Base-by-base conservation (phyloP, 1,140 invertebrate genomes). In the Drosophila willistoni region DNA sequence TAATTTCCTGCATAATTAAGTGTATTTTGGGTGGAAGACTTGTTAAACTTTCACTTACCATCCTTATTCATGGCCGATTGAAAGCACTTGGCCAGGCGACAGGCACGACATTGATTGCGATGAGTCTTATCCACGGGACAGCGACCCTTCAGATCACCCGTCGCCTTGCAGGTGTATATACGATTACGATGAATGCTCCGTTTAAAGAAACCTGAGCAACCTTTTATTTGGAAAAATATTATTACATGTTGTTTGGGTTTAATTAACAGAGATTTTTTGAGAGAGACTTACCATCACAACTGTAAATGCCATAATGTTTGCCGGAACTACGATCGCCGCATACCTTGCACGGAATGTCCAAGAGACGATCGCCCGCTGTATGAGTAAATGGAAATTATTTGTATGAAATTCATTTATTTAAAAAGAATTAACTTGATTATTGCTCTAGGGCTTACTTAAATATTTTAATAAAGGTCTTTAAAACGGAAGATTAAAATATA, bases 41-140 rank as follows among this genome's bases (percentile, higher is more conserved):
- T 25, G 22, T 4, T 25, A 2, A 25, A 25, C 22, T 87, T 87
- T 25, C 36, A 95, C 97, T 97, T 94, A 99, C 98, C 98, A 94
- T 99, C 98, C 94, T 98, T 99, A 92, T 99, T 99, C 98, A 99
- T 99, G 74, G 97, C 96, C 44, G 97, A 98, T 92, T 98, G 96
- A 91, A 99, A 98, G 92, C 98, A 99, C 94, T 99, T 99, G 84
- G 96, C 97, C 22, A 99, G 95, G 56, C 98, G 94, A 92, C 98
- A 99, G 77, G 98, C 98, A 63, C 98, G 94, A 93, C 98, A 99
- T 93, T 99, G 98, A 94, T 99, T 99, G 42, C 98, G 94, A 91
- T 99, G 98, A 0, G 98, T 99, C 93, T 99, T 99, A 93, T 99
- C 98, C 62, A 99, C 97, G 4, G 97, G 97, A 93, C 98, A 99